Conservation (phyloP, 2,113 vertebrate genomes). For the human region DNA sequence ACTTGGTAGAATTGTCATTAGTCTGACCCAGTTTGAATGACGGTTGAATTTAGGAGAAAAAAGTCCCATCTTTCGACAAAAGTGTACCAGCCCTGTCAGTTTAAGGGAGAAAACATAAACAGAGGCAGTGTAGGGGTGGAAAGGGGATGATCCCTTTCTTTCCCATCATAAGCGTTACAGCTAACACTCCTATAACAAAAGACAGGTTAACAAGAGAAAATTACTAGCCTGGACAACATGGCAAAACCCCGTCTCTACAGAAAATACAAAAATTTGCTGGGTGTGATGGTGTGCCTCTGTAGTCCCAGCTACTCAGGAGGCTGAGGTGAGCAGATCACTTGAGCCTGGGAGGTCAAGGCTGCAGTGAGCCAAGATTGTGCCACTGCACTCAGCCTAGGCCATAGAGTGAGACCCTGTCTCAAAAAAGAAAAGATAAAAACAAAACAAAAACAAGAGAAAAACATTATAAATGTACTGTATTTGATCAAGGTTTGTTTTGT, state of each 20-base stretch:
- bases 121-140: neutral
- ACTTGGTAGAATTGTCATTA: neutral
- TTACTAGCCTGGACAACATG: no score
- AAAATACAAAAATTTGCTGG: no score
- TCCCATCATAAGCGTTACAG: neutral
- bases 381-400: no score
- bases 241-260: no score
- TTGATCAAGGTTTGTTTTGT: neutral
- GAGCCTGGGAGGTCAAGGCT: no score
- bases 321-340: no score
- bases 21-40: neutral
- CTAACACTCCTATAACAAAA: neutral
- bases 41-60: neutral
- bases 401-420: no score
- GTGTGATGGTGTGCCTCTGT: no score
- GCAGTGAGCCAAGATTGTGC: no score
- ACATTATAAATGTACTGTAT: neutral
- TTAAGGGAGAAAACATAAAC: neutral
- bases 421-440: no score
- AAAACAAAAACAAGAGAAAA: neutral
- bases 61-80: neutral
- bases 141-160: neutral
- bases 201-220: neutral
- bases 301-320: no score
- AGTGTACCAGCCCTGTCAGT: neutral